Percentiles rank a stretch among this genome's conserved stretches.
phyloP scores from a whole-genome alignment of 2,888 invertebrate species.

The Microdon myrmicae region DNA sequence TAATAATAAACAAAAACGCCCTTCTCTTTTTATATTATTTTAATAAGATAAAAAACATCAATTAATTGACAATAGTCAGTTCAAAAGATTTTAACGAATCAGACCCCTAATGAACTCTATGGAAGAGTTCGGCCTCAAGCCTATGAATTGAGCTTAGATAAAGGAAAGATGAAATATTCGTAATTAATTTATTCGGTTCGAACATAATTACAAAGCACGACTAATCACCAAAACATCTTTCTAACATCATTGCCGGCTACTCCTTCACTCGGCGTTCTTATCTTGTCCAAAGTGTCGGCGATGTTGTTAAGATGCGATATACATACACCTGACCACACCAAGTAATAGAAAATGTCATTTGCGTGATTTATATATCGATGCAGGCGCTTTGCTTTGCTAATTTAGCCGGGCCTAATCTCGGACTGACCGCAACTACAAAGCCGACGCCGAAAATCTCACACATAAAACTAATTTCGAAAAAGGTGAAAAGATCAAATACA shows the following conservation, averaged over 20 bases:
- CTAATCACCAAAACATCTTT: constrained; percentile 48
- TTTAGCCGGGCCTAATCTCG: constrained; percentile 15
- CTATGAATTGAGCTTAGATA: too few species aligned
- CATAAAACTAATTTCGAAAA: constrained; percentile 26
- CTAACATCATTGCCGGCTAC: constrained; percentile 41
- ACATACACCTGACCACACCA: constrained; percentile 52
- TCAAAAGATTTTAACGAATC: too few species aligned
- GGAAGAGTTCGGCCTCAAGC: too few species aligned
- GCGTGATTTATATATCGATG: constrained; percentile 48
- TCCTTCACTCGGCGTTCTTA: constrained; percentile 40
- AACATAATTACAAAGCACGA: constrained; percentile 50
- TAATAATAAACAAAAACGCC: too few species aligned
- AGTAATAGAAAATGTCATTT: constrained; percentile 46
- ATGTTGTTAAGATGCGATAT: constrained; percentile 50
- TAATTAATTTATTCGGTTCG: constrained; percentile 49
- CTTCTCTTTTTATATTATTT: too few species aligned
- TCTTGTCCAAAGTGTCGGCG: constrained; percentile 44
- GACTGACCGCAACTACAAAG: constrained; percentile 30
- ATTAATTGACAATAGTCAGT: too few species aligned
- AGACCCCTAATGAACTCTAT: too few species aligned
- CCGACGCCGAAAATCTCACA: constrained; percentile 48
- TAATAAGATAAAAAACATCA: too few species aligned
- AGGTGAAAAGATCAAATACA: constrained; percentile 47
- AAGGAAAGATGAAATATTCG: too few species aligned
- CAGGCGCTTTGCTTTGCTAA: constrained; percentile 51